Evolutionary conservation across 2,888 invertebrate genomes (phyloP).

Genomic region (Labia minor): DNA sequence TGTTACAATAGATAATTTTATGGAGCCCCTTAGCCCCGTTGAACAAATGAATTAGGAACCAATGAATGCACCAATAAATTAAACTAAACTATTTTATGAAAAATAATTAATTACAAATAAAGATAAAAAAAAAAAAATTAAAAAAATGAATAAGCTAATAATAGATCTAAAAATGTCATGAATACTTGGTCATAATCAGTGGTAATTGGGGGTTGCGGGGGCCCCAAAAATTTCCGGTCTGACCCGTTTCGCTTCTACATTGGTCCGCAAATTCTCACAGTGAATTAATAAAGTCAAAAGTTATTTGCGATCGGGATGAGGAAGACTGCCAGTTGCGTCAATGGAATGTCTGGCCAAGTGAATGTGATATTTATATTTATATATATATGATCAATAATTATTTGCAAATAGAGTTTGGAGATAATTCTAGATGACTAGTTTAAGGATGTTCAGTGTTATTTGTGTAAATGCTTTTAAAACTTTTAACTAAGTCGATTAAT

Average conservation of each 20-base stretch:
- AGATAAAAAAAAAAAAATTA: neutral
- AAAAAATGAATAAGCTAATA: constrained; percentile 1
- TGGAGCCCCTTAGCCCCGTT: neutral
- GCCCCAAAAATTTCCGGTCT: neutral
- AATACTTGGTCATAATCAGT: neutral
- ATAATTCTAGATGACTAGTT: neutral
- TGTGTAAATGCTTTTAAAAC: neutral
- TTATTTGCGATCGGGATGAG: neutral
- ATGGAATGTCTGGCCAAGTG: constrained; percentile 13
- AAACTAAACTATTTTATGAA: neutral
- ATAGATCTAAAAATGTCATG: neutral
- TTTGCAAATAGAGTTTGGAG: neutral
- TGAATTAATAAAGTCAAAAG: neutral
- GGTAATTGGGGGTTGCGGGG: neutral
- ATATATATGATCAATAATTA: neutral
- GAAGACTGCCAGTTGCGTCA: constrained; percentile 13
- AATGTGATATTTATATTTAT: neutral
- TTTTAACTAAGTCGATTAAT: neutral
- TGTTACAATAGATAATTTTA: neutral
- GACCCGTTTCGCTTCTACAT: constrained; percentile 18
- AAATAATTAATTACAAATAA: neutral
- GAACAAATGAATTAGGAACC: constrained; percentile 1
- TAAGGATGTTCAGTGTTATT: neutral
- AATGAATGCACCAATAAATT: neutral
- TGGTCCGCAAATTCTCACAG: constrained; percentile 27